Evolutionary conservation across 2,113 vertebrate species (phyloP), one percentile per base, ranked within the genome.

Genomic region (Protomyctophum bolini): DNA sequence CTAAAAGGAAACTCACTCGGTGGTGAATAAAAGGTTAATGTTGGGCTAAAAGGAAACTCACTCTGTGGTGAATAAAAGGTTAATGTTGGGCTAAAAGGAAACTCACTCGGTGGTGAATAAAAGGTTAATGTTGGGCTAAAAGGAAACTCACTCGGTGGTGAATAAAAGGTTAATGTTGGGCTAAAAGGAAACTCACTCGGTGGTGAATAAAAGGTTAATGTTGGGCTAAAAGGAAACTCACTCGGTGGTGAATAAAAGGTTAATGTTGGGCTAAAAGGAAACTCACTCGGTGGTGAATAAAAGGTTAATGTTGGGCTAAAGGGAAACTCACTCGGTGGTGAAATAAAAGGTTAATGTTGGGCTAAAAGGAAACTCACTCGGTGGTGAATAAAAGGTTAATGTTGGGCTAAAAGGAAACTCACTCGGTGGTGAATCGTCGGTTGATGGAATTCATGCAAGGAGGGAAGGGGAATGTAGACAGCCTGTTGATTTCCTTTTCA

Each of bases 381-480:
- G 81, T 84, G 74, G 90, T 92, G 69, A 73, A 72, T 56, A 49
- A 33, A 55, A 48, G 10, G 3, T 3, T 41, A 46, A 12, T 1
- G 46, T n/a, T 1, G 41, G 2, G 14, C 15, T 55, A 33, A 49
- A 21, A 21, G 2, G 6, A 2, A 65, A 83, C 92, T 82, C 78
- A 94, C 93, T 93, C 92, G 0, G 81, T 84, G 74, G 90, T 92
- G 69, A 73, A 72, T 56, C 97, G 85, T 0, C 96, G 93, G 63
- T 96, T 93, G 81, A 98, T 97, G 85, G 97, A 98, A 84, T 95
- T 95, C 0, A 92, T 82, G 7, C 96, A 96, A 5, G 97, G 97
- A 0, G 96, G 96, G 64, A 98, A 98, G 6, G 97, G 94, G 60
- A 98, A 95, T 4, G 94, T 98, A 49, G 97, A 98, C 9, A 98